Conservation (phyloP, 2,797 vertebrate species). For the Xenentodon cancila region DNA sequence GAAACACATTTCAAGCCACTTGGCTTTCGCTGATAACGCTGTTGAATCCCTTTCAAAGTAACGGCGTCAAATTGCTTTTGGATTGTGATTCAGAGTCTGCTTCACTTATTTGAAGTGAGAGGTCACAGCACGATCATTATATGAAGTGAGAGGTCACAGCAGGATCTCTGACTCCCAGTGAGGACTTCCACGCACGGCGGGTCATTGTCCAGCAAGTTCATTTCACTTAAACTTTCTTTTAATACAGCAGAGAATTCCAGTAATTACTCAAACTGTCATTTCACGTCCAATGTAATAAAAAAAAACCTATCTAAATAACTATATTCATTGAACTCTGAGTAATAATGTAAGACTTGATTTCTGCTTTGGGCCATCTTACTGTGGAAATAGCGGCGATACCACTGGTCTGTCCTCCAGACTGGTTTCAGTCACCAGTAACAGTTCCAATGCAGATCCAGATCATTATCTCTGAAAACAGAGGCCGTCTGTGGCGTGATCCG, state of each 20-base stretch:
- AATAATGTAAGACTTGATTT: conserved; percentile 20
- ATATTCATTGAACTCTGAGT: background rate
- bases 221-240: conserved; percentile 45
- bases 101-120: conserved; percentile 29
- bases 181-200: conserved; percentile 22
- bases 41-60: conserved; percentile 41
- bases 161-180: conserved; percentile 29
- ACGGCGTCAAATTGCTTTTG: conserved; percentile 48
- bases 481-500: too few relatives aligned
- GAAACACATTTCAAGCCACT: conserved; percentile 19
- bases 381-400: conserved; percentile 20
- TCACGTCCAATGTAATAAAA: conserved; percentile 39
- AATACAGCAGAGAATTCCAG: conserved; percentile 35
- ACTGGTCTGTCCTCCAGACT: too few relatives aligned
- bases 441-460: too few relatives aligned
- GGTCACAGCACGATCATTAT: conserved; percentile 21
- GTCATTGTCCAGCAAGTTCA: conserved; percentile 24
- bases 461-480: too few relatives aligned
- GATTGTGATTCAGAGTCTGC: conserved; percentile 43
- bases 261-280: conserved; percentile 64
- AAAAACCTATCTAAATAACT: conserved; percentile 33
- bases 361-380: conserved; percentile 17
- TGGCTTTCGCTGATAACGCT: conserved; percentile 10
- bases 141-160: conserved; percentile 29
- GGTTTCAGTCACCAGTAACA: too few relatives aligned